A percentile compares a stretch with the other conserved stretches of the same genome.
phyloP scores from a whole-genome alignment of 92 coral and sea anemone species.

The Porites divaricata region DNA sequence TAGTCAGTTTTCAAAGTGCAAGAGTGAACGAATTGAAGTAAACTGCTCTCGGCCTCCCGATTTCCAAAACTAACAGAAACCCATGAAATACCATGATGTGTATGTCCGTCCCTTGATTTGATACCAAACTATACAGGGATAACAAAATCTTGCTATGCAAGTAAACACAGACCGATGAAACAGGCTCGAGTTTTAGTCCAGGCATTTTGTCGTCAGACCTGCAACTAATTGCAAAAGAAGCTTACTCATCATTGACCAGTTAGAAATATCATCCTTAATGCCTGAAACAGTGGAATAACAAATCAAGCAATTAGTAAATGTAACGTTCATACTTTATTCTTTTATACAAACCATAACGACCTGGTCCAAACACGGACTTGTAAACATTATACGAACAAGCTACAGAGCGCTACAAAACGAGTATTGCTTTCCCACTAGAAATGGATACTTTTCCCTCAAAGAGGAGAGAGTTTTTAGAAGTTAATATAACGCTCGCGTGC shows the following conservation, averaged over 20 bases:
- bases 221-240: too few relatives aligned
- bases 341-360: conserved; percentile 56
- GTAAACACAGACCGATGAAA: too few relatives aligned
- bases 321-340: conserved; percentile 27
- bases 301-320: neutral
- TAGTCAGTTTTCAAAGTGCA: too few relatives aligned
- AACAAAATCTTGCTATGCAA: too few relatives aligned
- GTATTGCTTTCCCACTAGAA: neutral
- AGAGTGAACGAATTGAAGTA: too few relatives aligned
- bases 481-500: conserved; percentile 44
- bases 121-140: too few relatives aligned
- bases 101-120: neutral
- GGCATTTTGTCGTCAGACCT: too few relatives aligned
- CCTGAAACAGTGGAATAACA: neutral
- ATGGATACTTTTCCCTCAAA: neutral
- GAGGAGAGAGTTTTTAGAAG: neutral
- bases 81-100: neutral
- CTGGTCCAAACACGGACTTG: conserved; percentile 23
- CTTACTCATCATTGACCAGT: too few relatives aligned
- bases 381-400: conserved; percentile 33
- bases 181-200: too few relatives aligned
- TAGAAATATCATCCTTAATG: too few relatives aligned
- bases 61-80: neutral
- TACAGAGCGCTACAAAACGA: neutral
- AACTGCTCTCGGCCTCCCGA: neutral